Percentiles rank a stretch among this genome's conserved stretches.
Conservation (phyloP, 2,113 vertebrate genomes). For the Columba janthina region DNA sequence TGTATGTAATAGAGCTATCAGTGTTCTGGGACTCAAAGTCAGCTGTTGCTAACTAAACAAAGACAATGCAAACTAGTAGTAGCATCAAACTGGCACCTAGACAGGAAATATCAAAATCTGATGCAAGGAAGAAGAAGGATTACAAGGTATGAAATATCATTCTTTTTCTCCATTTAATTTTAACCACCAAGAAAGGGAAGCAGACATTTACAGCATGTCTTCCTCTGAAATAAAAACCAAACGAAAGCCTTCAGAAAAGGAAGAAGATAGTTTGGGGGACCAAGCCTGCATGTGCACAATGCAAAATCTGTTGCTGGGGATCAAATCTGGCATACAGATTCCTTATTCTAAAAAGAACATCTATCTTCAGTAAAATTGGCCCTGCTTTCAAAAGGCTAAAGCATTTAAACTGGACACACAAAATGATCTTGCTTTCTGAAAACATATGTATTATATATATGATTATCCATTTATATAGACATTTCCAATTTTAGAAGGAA, state of each 20-base stretch:
- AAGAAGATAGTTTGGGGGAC: not conserved
- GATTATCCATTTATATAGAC: not conserved
- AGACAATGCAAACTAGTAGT: not conserved
- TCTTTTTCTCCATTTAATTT: not conserved
- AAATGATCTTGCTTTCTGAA: not conserved
- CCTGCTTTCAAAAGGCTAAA: not conserved
- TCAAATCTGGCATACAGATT: not conserved
- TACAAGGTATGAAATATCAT: not conserved
- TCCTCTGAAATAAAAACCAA: not conserved
- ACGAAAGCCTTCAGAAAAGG: not conserved
- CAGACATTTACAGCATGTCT: not conserved
- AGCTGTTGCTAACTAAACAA: not conserved
- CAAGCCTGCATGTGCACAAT: not conserved
- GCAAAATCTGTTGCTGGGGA: not conserved
- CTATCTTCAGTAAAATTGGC: not conserved
- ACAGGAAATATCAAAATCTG: not conserved
- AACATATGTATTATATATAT: accelerated
- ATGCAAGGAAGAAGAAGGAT: not conserved
- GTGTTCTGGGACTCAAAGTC: not conserved
- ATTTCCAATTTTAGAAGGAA: not conserved
- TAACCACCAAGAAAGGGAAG: not conserved
- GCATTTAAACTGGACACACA: not conserved
- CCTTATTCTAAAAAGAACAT: not conserved
- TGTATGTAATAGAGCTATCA: not conserved
- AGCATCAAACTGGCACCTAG: not conserved